These are phyloP conservation scores for Gryon sp. DNA, from an alignment of 1,140 invertebrate species.

Conservation along the genomic window DNA sequence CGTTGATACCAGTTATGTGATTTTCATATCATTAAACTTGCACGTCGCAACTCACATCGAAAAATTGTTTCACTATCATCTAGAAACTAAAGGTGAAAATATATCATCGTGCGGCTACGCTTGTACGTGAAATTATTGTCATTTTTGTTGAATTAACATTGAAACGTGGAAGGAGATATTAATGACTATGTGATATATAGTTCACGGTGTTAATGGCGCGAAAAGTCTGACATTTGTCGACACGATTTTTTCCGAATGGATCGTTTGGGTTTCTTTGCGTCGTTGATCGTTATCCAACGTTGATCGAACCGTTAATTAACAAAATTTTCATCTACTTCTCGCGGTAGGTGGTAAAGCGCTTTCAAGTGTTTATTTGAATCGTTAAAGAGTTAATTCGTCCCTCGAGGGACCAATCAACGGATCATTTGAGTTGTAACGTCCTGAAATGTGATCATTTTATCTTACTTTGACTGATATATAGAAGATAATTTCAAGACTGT, in stretches of 20 bases:
- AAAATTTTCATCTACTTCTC: slow-evolving; percentile 25
- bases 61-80: slow-evolving; percentile 51
- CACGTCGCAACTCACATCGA: slow-evolving; percentile 17
- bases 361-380: slow-evolving; percentile 27
- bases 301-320: too few relatives aligned
- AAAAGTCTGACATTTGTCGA: slow-evolving; percentile 16
- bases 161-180: slow-evolving; percentile 13
- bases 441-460: slow-evolving; percentile 5
- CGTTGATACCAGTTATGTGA: slow-evolving; percentile 29
- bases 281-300: too few relatives aligned
- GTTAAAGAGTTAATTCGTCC: slow-evolving; percentile 14
- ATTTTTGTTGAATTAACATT: slow-evolving; percentile 30
- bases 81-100: slow-evolving; percentile 55
- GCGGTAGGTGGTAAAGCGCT: slow-evolving; percentile 23
- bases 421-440: slow-evolving; percentile 20
- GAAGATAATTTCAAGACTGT: too few relatives aligned
- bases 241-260: too few relatives aligned
- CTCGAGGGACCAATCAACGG: slow-evolving; percentile 20
- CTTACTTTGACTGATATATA: too few relatives aligned
- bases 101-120: slow-evolving; percentile 37
- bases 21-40: slow-evolving; percentile 55
- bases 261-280: too few relatives aligned
- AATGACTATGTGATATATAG: slow-evolving; percentile 36
- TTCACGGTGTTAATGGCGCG: slow-evolving; percentile 17
- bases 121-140: slow-evolving; percentile 36